Evolutionary conservation across 2,888 invertebrate genomes (phyloP), one percentile per base, ranked within the genome.

Genomic region (Drosophila melanosoma): DNA sequence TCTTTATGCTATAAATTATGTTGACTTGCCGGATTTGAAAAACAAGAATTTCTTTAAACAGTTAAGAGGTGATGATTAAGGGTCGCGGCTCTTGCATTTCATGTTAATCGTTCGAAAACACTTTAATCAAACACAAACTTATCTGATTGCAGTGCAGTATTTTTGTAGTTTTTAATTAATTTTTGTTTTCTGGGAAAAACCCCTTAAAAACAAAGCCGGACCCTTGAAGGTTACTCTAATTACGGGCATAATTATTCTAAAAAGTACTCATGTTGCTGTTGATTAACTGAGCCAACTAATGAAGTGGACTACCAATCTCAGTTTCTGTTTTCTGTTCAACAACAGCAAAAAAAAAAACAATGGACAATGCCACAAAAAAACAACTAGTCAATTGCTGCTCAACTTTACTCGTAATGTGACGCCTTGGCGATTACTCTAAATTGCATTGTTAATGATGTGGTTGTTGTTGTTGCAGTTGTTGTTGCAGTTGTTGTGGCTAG

Each of bases 281-380:
- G 79, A 77, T 79, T 75, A 72, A 79, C 79, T 72, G 40, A 65
- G 20, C 75, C 63, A 79, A 66, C 79, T 72, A 79, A 75, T 78
- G 75, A 79, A 78, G 71, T 78, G 67, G 32, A 58, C 29, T 66
- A 59, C 23, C 23, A 58, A 33, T 38, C 42, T 32, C 62, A 53
- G 49, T 29, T 20, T 32, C 26, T 12, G 26, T 8, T 10, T 48
- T 7, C 23, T 38, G 29, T 23, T 20, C 42, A 35, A 26, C 45
- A 51, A 42, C 56, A 62, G 11, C 42, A 49, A 78, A 77, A 7
- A 15, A 45, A 78, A 7, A 15, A 45, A 78, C 77, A 78, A 78
- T 78, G 79, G 58, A 75, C 79, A 77, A 77, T 77, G 52, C 59
- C 45, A 45, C 33, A 33, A 20, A 56, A 60, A 58, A 48, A 26